These are phyloP conservation scores for Gallinago paraguaiae DNA, from an alignment of 2,113 vertebrate genomes.

Conservation along the genomic window DNA sequence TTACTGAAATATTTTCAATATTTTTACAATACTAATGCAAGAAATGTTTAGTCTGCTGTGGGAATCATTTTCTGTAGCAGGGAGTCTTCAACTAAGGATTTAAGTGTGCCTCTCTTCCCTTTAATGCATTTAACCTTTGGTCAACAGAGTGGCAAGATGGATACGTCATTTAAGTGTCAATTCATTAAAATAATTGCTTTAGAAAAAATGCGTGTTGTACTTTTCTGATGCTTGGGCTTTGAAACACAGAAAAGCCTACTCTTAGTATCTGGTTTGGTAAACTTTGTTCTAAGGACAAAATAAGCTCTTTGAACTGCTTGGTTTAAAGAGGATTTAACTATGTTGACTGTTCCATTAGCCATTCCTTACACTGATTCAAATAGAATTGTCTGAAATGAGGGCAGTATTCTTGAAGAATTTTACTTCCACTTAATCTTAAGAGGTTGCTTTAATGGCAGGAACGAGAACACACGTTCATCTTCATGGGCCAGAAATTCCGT, in stretches of 20 bases:
- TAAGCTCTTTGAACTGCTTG: background rate
- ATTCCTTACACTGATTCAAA: background rate
- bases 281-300: background rate
- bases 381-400: background rate
- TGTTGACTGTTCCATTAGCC: background rate
- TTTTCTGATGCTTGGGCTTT: background rate
- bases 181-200: background rate
- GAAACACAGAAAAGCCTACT: background rate
- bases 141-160: background rate
- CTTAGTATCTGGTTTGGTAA: background rate
- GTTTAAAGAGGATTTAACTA: background rate
- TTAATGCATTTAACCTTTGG: background rate
- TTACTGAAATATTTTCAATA: slow-evolving; percentile 4
- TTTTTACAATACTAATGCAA: slow-evolving; percentile 25
- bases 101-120: background rate
- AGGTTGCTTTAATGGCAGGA: background rate
- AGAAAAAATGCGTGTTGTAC: background rate
- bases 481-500: background rate
- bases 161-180: background rate
- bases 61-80: background rate
- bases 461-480: background rate
- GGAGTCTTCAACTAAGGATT: background rate
- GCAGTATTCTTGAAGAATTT: background rate
- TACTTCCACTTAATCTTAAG: background rate
- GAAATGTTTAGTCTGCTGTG: background rate